Evolutionary conservation across 2,888 invertebrate genomes (phyloP).

Genomic region (Amorpha juglandis): DNA sequence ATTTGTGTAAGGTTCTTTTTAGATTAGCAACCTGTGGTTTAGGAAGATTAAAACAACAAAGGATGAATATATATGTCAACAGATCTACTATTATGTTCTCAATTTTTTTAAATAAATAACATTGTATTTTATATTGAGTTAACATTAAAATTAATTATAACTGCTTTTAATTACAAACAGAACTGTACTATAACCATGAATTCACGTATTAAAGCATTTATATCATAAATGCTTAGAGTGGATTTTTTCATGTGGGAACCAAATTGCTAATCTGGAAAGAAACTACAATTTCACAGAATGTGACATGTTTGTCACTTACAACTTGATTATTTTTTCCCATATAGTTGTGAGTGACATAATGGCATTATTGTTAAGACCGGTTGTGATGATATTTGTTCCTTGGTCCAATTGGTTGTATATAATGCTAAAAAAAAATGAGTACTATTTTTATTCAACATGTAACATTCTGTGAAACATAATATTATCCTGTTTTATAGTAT

Average conservation of each 20-base stretch:
- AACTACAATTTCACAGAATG: conserved; percentile 47
- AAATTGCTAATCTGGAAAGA: conserved; percentile 1
- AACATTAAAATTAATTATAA: too few relatives aligned
- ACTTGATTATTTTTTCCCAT: conserved; percentile 77
- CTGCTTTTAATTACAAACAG: too few relatives aligned
- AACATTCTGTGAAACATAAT: conserved; percentile 44
- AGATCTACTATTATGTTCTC: too few relatives aligned
- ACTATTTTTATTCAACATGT: conserved; percentile 33
- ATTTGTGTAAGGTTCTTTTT: conserved; percentile 12
- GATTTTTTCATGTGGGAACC: neutral
- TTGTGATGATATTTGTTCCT: conserved; percentile 55
- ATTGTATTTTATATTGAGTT: neutral
- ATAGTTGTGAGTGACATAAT: conserved; percentile 52
- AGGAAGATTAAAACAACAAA: too few relatives aligned
- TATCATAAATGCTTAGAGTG: neutral
- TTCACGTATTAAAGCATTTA: neutral
- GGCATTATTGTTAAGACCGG: conserved; percentile 35
- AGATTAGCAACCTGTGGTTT: neutral
- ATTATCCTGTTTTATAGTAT: conserved; percentile 42
- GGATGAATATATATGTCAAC: too few relatives aligned
- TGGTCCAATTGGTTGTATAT: conserved; percentile 44
- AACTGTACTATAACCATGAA: neutral
- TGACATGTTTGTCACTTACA: conserved; percentile 49
- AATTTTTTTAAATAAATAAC: neutral
- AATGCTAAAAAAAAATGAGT: conserved; percentile 32